These are phyloP conservation scores for Aythya baeri DNA, from an alignment of 2,113 vertebrate genomes.

Conservation along the genomic window DNA sequence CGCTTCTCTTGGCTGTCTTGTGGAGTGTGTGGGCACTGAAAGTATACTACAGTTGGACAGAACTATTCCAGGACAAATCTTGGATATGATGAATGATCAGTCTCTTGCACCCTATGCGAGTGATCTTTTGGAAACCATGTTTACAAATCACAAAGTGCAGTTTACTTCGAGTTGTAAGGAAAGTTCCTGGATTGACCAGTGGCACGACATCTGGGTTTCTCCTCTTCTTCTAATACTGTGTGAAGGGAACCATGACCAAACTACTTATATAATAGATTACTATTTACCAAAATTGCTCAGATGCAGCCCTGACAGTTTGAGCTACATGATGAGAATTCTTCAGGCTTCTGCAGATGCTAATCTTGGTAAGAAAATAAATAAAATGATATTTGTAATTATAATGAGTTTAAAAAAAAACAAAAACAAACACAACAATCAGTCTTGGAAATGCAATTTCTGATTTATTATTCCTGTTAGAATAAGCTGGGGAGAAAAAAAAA, in stretches of 20 bases:
- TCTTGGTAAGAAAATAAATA: slow-evolving; percentile 76
- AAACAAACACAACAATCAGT: no score
- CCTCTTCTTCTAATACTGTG: slow-evolving; percentile 89
- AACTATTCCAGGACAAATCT: slow-evolving; percentile 82
- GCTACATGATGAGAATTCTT: slow-evolving; percentile 89
- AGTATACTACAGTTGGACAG: slow-evolving; percentile 82
- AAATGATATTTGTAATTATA: not conserved
- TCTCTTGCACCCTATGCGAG: slow-evolving; percentile 90
- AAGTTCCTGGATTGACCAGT: slow-evolving; percentile 80
- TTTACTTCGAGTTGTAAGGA: slow-evolving; percentile 62
- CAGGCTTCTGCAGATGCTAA: slow-evolving; percentile 79
- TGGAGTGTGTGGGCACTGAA: slow-evolving; percentile 85
- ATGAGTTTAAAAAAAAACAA: not conserved
- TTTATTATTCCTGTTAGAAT: not conserved
- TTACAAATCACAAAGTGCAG: slow-evolving; percentile 87
- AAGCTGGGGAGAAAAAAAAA: not conserved
- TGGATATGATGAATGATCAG: slow-evolving; percentile 91
- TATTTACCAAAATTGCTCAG: slow-evolving; percentile 91
- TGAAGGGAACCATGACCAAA: slow-evolving; percentile 85
- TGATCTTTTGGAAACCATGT: slow-evolving; percentile 92
- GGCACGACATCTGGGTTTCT: slow-evolving; percentile 90
- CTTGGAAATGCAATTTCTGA: not conserved
- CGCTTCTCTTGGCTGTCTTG: slow-evolving; percentile 84
- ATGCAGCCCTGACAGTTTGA: slow-evolving; percentile 88
- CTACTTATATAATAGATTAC: slow-evolving; percentile 92